Evolutionary conservation across 2,797 vertebrate species (phyloP), one percentile per base, ranked within the genome.

Genomic region (Melanotaenia trifasciata): DNA sequence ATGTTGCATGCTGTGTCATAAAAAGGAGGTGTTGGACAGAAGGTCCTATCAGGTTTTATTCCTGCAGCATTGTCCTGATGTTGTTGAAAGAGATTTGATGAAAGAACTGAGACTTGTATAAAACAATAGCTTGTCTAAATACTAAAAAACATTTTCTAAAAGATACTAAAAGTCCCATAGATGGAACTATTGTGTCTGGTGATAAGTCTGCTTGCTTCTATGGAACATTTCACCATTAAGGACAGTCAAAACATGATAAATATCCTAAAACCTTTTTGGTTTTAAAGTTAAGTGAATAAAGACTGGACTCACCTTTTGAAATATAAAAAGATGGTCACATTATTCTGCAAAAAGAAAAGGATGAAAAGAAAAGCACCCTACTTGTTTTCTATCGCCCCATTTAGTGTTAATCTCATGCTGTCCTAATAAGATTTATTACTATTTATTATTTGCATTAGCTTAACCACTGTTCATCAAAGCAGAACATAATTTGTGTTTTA

Each of bases 401-500:
- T 24, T 13, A 24, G 10, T 12, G 22, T 4, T 5, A 11, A 4
- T 53, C 3, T 53, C 26, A 13, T 26, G 45, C n/a, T 53, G n/a
- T 53, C 5, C 11, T 24, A 53, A 26, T 24, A 24, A 24, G 50
- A 22, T 51, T 51, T 24, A 24, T 12, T 12, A 11, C 4, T 11
- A 26, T 53, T 26, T 26, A 11, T 53, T 22, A 12, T 24, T 53
- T 26, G n/a, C 26, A 11, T 53, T 26, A 26, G 11, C 12, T 53
- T 12, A 53, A 24, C 50, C 50, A 12, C 51, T 43, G 24, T 53
- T 53, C 10, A 26, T 53, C 51, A 26, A 53, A 6, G 51, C 51
- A 26, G 20, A 50, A 50, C 16, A 7, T 26, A 74, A 22, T 35
- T 58, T 59, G 64, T 47, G 40, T 72, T 50, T 33, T 67, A 64